Percentiles rank a stretch among this genome's conserved stretches.
Evolutionary conservation across 2,888 invertebrate genomes (phyloP).

Genomic region (Phlogophora meticulosa): DNA sequence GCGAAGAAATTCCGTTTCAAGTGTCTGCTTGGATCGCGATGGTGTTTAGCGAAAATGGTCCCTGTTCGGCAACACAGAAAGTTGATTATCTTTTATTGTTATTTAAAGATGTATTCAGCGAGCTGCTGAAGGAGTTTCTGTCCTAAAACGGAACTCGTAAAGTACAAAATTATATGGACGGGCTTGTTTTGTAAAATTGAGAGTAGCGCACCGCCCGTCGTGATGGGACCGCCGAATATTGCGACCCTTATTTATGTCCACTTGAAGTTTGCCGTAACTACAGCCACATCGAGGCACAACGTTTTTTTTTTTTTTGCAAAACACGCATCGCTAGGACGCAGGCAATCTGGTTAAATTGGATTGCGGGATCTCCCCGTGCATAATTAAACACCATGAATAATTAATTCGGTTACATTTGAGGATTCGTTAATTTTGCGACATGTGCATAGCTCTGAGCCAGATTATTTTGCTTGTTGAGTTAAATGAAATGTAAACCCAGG

Average conservation of each 20-base stretch:
- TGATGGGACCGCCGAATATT: slow-evolving; percentile 88
- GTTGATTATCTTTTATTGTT: slow-evolving; percentile 79
- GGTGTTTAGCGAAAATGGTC: slow-evolving; percentile 76
- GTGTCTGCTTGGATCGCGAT: slow-evolving; percentile 67
- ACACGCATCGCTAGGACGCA: slow-evolving; percentile 74
- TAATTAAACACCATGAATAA: slow-evolving; percentile 65
- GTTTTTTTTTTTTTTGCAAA: slow-evolving; percentile 81
- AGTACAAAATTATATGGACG: slow-evolving; percentile 66
- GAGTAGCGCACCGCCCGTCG: slow-evolving; percentile 81
- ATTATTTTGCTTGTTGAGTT: slow-evolving; percentile 10
- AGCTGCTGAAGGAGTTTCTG: slow-evolving; percentile 53
- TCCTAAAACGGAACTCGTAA: slow-evolving; percentile 54
- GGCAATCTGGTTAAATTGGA: slow-evolving; percentile 76
- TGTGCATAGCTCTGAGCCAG: slow-evolving; percentile 15
- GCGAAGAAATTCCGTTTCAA: slow-evolving; percentile 83
- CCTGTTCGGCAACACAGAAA: slow-evolving; percentile 72
- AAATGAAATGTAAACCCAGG: background rate
- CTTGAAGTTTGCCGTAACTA: slow-evolving; percentile 88
- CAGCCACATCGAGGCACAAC: slow-evolving; percentile 78
- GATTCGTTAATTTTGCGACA: slow-evolving; percentile 37
- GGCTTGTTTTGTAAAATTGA: slow-evolving; percentile 76
- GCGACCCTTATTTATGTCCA: slow-evolving; percentile 90
- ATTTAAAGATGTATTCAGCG: slow-evolving; percentile 70
- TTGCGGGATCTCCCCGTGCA: slow-evolving; percentile 62
- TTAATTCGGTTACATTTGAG: slow-evolving; percentile 50